Evolutionary conservation across 2,888 invertebrate genomes (phyloP).

Genomic region (Conus canariensis): DNA sequence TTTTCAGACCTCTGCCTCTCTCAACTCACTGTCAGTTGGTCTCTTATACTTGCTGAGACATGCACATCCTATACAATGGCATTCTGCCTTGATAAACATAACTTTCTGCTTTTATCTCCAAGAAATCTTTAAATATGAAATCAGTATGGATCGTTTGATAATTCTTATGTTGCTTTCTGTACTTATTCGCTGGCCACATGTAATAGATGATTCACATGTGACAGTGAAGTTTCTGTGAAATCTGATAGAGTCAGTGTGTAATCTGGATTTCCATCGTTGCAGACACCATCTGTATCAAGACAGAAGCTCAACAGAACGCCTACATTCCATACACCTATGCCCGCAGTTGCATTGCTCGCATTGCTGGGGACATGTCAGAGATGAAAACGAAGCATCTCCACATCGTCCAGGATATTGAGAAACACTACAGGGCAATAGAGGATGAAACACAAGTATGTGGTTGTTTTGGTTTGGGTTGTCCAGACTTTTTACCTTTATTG

Average conservation of each 20-base stretch:
- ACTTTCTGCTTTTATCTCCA: no score
- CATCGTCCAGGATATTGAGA: constrained; percentile 74
- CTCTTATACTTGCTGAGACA: no score
- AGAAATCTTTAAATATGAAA: no score
- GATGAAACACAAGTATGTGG: constrained; percentile 72
- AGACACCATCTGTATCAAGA: constrained; percentile 44
- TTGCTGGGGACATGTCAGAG: constrained; percentile 74
- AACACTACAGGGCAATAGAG: constrained; percentile 71
- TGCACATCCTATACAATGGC: no score
- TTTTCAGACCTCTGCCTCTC: no score
- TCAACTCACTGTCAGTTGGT: no score
- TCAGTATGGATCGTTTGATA: no score
- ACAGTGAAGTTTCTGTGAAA: no score
- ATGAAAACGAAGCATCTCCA: constrained; percentile 73
- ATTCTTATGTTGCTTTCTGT: no score
- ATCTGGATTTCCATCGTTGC: not conserved
- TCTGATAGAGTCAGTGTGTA: not conserved
- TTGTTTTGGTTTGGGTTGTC: not conserved
- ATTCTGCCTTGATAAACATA: no score
- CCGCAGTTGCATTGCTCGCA: constrained; percentile 68
- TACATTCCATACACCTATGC: constrained; percentile 76
- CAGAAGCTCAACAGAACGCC: constrained; percentile 67
- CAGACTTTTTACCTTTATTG: not conserved
- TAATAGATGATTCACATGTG: no score
- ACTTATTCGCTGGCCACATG: no score